Evolutionary conservation across 1,140 invertebrate genomes (phyloP).

Genomic region (Mesaphorura yosii): DNA sequence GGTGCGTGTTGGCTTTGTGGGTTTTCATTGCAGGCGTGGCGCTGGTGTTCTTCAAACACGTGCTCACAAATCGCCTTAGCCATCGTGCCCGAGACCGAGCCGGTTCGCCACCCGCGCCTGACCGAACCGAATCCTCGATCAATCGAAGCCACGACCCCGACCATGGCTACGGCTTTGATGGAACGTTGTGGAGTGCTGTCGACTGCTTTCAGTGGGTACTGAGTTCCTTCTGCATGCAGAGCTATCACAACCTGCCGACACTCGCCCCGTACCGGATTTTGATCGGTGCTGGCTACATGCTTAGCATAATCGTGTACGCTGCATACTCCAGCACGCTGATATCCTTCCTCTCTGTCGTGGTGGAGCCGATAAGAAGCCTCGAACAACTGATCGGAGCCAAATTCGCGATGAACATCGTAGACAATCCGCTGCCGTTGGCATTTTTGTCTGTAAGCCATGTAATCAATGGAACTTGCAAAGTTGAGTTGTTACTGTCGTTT

Average conservation of each 20-base stretch:
- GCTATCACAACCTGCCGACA: constrained; percentile 4
- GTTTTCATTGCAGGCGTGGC: too few relatives aligned
- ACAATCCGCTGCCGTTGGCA: background rate
- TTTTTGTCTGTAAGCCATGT: constrained; percentile 12
- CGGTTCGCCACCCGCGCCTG: too few relatives aligned
- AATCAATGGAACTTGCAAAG: background rate
- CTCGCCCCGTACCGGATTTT: constrained; percentile 2
- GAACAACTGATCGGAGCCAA: constrained; percentile 6
- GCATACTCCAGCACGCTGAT: constrained; percentile 18
- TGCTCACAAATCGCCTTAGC: too few relatives aligned
- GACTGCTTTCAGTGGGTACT: constrained; percentile 17
- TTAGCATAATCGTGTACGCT: constrained; percentile 6
- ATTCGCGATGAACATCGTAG: constrained; percentile 5
- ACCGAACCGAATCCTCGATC: too few relatives aligned
- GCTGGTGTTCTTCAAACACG: too few relatives aligned
- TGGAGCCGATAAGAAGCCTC: constrained; percentile 3
- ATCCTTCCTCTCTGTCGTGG: constrained; percentile 12
- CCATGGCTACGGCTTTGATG: background rate
- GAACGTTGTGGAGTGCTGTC: constrained; percentile 1
- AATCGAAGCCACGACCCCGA: too few relatives aligned
- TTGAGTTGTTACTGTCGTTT: too few relatives aligned
- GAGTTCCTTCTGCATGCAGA: constrained; percentile 4
- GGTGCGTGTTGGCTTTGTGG: too few relatives aligned
- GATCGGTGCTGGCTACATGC: background rate
- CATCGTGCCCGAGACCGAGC: too few relatives aligned